phyloP scores from a whole-genome alignment of 23 tunicate species.

The Halocynthia roretzi region DNA sequence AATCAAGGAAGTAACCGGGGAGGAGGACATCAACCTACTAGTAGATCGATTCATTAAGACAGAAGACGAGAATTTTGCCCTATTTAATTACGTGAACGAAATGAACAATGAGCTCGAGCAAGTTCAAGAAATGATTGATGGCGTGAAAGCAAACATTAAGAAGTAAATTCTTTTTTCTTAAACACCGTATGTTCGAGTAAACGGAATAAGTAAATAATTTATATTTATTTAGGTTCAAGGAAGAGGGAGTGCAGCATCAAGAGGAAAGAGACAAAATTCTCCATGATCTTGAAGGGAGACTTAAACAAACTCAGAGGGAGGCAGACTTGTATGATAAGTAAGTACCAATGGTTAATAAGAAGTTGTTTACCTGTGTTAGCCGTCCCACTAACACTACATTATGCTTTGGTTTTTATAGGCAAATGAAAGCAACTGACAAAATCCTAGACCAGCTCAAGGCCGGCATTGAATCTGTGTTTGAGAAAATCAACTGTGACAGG shows the following conservation, averaged over 20 bases:
- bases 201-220: not conserved
- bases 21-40: slow-evolving; percentile 66
- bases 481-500: slow-evolving; percentile 78
- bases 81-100: slow-evolving; percentile 89
- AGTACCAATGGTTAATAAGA: not conserved
- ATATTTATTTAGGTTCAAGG: slow-evolving; percentile 35
- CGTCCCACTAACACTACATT: not conserved
- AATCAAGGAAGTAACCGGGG: slow-evolving; percentile 86
- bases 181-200: not conserved
- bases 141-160: slow-evolving; percentile 34
- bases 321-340: slow-evolving; percentile 77
- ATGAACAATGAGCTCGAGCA: slow-evolving; percentile 78
- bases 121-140: slow-evolving; percentile 72
- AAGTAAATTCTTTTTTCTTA: slow-evolving; percentile 2
- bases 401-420: slow-evolving; percentile 38
- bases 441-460: slow-evolving; percentile 76
- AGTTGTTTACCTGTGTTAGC: too few relatives aligned
- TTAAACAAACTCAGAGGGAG: slow-evolving; percentile 58
- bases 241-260: slow-evolving; percentile 87
- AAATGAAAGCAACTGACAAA: slow-evolving; percentile 74
- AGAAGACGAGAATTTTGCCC: slow-evolving; percentile 88
- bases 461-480: slow-evolving; percentile 91
- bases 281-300: slow-evolving; percentile 40
- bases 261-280: slow-evolving; percentile 64
- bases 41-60: slow-evolving; percentile 74